Evolutionary conservation across 2,113 vertebrate genomes (phyloP).

Genomic region (Serinus canaria): DNA sequence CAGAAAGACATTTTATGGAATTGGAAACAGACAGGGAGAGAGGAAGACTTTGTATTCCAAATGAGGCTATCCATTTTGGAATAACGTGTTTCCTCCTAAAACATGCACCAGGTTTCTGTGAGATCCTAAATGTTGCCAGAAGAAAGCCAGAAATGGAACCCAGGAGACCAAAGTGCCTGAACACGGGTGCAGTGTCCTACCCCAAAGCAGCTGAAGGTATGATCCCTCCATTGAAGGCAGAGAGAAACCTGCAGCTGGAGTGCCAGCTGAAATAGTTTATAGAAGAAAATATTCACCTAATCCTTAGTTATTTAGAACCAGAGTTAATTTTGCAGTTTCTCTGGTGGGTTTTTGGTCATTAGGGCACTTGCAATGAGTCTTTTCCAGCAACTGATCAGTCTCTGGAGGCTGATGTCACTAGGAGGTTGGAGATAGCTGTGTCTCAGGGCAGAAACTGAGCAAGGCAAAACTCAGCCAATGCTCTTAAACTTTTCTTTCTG

Average conservation of each 20-base stretch:
- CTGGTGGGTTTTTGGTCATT: constrained; percentile 9
- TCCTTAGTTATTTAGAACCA: constrained; percentile 17
- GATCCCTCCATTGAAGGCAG: background rate
- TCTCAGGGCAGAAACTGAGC: constrained; percentile 4
- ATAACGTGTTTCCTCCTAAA: background rate
- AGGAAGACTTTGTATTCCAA: background rate
- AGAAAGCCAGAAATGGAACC: background rate
- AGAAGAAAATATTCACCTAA: constrained; percentile 1
- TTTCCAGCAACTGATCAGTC: constrained; percentile 1
- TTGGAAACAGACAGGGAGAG: background rate
- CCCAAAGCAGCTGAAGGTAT: background rate
- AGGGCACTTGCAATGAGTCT: background rate
- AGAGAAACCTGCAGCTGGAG: background rate
- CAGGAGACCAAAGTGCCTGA: background rate
- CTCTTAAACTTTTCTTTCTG: background rate
- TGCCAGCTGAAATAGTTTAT: background rate
- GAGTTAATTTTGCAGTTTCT: constrained; percentile 33
- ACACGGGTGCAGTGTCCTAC: background rate
- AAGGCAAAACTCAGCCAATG: background rate
- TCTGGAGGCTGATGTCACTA: background rate
- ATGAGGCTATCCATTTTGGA: background rate
- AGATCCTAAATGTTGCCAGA: background rate
- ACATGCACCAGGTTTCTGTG: background rate
- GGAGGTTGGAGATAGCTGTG: background rate
- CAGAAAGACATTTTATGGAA: background rate